Conservation (phyloP, 2,888 invertebrate genomes). For the Tenthredo notha region DNA sequence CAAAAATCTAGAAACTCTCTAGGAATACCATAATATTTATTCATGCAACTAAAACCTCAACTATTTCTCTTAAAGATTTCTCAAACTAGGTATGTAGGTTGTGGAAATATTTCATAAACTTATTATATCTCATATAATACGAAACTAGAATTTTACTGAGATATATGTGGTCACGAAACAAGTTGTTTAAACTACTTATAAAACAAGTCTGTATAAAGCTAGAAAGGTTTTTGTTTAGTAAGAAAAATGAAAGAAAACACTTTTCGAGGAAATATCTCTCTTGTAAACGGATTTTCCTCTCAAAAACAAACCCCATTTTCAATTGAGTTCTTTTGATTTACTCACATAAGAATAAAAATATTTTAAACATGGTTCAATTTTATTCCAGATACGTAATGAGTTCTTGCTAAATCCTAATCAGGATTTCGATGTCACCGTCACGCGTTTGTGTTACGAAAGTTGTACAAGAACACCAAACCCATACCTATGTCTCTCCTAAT, state of each 20-base stretch:
- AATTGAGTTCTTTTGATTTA: neutral
- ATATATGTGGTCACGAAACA: neutral
- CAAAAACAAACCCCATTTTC: neutral
- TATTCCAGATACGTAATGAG: neutral
- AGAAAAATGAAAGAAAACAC: neutral
- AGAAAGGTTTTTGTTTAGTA: neutral
- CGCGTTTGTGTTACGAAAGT: neutral
- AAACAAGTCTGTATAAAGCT: neutral
- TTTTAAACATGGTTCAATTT: neutral
- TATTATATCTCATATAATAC: neutral
- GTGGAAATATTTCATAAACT: constrained; percentile 8
- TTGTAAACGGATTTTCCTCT: neutral
- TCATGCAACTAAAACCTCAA: constrained; percentile 5
- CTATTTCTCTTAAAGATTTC: constrained; percentile 13
- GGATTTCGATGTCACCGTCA: neutral
- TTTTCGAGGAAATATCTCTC: neutral
- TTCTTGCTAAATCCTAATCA: neutral
- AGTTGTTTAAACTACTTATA: neutral
- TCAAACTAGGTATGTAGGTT: neutral
- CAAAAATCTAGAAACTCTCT: neutral
- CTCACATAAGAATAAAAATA: neutral
- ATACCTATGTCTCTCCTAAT: neutral
- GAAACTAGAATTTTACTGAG: neutral
- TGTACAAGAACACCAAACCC: neutral
- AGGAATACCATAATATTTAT: constrained; percentile 1